phyloP scores from a whole-genome alignment of 2,113 vertebrate genomes.

The Zosterops borbonicus region DNA sequence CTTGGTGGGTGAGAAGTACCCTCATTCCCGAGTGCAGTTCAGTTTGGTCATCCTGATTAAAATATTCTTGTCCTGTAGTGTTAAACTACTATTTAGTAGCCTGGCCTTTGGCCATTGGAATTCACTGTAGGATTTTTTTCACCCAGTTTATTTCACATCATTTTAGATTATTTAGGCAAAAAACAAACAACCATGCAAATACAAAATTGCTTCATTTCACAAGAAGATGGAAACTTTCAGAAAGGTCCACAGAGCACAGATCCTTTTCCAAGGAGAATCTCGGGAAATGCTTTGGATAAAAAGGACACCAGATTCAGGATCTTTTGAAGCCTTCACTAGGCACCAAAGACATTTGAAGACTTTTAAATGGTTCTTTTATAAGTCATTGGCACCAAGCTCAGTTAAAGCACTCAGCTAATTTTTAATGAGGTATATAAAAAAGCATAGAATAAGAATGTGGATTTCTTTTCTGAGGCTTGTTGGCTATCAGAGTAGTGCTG shows the following conservation, averaged over 20 bases:
- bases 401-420: constrained; percentile 6
- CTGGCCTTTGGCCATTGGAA: constrained; percentile 5
- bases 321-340: not conserved
- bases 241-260: not conserved
- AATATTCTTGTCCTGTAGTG: constrained; percentile 29
- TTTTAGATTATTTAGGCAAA: constrained; percentile 50
- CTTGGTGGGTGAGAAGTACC: not conserved
- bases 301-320: not conserved
- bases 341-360: not conserved
- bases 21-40: not conserved
- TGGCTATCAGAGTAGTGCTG: not conserved
- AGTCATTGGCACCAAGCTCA: not conserved
- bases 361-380: not conserved
- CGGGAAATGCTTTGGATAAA: not conserved
- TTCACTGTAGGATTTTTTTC: constrained; percentile 18
- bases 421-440: not conserved
- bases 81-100: constrained; percentile 36
- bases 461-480: not conserved
- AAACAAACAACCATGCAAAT: not conserved
- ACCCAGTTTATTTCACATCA: constrained; percentile 9
- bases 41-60: constrained; percentile 49
- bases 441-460: not conserved
- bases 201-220: not conserved
- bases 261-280: not conserved
- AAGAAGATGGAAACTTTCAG: not conserved